phyloP scores from a whole-genome alignment of 1,140 invertebrate genomes.

The Sycophila sp. region DNA sequence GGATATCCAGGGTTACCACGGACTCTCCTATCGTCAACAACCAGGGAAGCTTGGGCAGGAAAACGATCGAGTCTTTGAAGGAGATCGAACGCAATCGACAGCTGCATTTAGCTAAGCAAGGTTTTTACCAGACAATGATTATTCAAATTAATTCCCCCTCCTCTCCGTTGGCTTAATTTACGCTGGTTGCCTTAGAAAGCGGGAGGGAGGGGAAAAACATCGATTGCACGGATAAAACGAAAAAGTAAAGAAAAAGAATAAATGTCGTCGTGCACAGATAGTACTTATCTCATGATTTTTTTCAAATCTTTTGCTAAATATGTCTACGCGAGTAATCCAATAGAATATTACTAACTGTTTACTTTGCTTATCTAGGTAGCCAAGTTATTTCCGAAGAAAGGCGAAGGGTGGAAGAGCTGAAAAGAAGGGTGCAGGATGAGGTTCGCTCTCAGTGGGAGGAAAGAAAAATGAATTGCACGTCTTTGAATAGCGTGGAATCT shows the following conservation, averaged over 20 bases:
- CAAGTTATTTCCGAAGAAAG: constrained; percentile 92
- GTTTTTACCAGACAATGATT: too few species aligned
- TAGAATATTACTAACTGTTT: background rate
- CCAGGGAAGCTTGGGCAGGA: constrained; percentile 76
- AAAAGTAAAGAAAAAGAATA: too few species aligned
- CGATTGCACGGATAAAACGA: too few species aligned
- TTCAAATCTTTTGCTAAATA: too few species aligned
- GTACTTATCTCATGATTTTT: too few species aligned
- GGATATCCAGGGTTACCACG: constrained; percentile 86
- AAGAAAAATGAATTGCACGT: constrained; percentile 74
- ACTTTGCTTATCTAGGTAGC: constrained; percentile 70
- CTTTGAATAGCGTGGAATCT: constrained; percentile 75
- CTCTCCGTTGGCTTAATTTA: too few species aligned
- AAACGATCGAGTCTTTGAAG: constrained; percentile 87
- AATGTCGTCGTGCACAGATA: too few species aligned
- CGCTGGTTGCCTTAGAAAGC: too few species aligned
- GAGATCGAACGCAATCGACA: constrained; percentile 90
- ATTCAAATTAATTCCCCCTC: too few species aligned
- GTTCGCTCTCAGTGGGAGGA: constrained; percentile 88
- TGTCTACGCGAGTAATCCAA: too few species aligned
- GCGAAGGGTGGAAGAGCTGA: constrained; percentile 85
- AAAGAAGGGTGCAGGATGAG: constrained; percentile 87
- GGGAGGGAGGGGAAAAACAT: too few species aligned
- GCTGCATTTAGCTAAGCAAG: constrained; percentile 89
- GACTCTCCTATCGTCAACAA: constrained; percentile 80